A percentile compares a stretch with the other conserved stretches of the same genome.
Conservation (phyloP, 2,888 invertebrate species). For the Agrochola lychnidis region DNA sequence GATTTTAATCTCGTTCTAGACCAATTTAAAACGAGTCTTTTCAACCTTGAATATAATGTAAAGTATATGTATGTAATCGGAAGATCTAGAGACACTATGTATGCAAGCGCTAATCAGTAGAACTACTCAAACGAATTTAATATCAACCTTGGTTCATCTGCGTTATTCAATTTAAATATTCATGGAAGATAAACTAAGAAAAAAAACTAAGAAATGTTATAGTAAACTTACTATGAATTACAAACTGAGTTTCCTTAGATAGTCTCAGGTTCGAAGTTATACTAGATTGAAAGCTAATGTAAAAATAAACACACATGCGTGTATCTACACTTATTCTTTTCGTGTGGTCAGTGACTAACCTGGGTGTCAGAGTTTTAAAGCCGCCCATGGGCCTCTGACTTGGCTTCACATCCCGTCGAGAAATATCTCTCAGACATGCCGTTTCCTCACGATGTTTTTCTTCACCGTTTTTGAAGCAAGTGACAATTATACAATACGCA, state of each 20-base stretch:
- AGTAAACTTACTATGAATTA: background rate
- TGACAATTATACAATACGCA: too few species aligned
- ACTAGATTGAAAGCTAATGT: background rate
- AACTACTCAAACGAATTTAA: constrained; percentile 29
- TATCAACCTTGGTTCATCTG: constrained; percentile 36
- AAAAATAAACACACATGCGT: background rate
- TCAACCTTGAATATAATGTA: constrained; percentile 47
- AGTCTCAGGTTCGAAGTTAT: background rate
- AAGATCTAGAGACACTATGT: constrained; percentile 43
- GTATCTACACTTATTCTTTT: too few species aligned
- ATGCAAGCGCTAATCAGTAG: constrained; percentile 34
- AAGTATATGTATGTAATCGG: constrained; percentile 30
- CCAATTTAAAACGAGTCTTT: constrained; percentile 48
- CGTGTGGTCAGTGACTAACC: too few species aligned
- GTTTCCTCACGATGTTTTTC: too few species aligned
- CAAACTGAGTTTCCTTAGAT: background rate
- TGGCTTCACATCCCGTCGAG: too few species aligned
- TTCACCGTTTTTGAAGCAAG: too few species aligned
- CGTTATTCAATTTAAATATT: constrained; percentile 7
- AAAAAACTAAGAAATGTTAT: background rate
- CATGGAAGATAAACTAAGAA: background rate
- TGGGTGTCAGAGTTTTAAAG: too few species aligned
- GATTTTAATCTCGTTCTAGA: constrained; percentile 23
- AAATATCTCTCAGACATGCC: too few species aligned
- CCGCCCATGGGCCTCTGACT: too few species aligned